These are phyloP conservation scores for Aplysina aerophoba DNA, from an alignment of 37 sponge, comb jelly and placozoan genomes.

Conservation along the genomic window DNA sequence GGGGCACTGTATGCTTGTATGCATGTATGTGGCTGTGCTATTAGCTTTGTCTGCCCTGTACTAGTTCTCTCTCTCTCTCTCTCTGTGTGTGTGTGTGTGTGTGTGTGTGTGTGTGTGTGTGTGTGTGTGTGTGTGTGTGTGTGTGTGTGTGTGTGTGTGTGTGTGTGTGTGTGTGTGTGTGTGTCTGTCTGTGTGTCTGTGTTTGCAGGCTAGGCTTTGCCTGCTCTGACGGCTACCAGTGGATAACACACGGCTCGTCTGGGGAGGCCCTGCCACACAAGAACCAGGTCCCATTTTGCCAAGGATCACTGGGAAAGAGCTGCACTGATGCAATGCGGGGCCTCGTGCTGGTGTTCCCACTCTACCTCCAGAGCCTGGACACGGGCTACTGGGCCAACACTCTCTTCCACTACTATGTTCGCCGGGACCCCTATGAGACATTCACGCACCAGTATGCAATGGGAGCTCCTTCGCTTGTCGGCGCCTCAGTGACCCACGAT, in stretches of 20 bases:
- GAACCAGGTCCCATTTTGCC: background rate
- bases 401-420: conserved; percentile 26
- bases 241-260: conserved; percentile 4
- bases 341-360: conserved; percentile 1
- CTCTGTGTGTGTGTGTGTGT: too few relatives aligned
- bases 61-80: too few relatives aligned
- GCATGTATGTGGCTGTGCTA: too few relatives aligned
- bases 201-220: conserved; percentile 31
- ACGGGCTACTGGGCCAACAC: conserved; percentile 22
- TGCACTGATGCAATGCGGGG: conserved; percentile 43
- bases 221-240: conserved; percentile 40
- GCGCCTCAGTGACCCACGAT: conserved; percentile 24
- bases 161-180: too few relatives aligned
- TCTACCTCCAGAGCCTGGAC: background rate
- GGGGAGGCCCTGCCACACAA: conserved; percentile 16
- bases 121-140: too few relatives aligned
- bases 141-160: too few relatives aligned
- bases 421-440: conserved; percentile 20
- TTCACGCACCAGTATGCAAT: conserved; percentile 25
- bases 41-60: too few relatives aligned
- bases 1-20: too few relatives aligned
- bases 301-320: background rate
- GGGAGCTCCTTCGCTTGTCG: background rate
- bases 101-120: background rate
- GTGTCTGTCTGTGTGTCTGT: background rate